Evolutionary conservation across 2,797 vertebrate species (phyloP), one percentile per base, ranked within the genome.

Genomic region (Lycodopsis pacificus): DNA sequence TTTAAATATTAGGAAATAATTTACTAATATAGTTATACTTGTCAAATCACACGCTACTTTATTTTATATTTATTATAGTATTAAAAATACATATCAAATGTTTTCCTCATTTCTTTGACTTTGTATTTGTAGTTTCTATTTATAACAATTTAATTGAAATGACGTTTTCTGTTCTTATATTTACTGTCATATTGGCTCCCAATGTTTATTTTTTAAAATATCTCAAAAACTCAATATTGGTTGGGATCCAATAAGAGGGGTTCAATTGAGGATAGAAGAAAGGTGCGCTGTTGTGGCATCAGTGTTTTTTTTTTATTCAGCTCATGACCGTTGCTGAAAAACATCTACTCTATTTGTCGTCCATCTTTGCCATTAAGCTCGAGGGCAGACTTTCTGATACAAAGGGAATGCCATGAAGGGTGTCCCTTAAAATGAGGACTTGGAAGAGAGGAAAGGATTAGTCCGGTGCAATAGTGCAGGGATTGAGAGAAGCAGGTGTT

Each of bases 401-500:
- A 74, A 62, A 38, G 30, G 46, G 61, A 75, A 79, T 68, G 56
- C 32, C 36, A 66, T 14, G 11, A 77, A 70, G 68, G 61, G 48
- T 67, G 40, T 70, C 54, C 66, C 8, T 77, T 64, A 83, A 79
- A 80, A 77, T 56, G 71, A 71, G 58, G 44, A 68, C 36, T 38
- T 63, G 66, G 71, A 77, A 12, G 30, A 61, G 61, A 56, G 71
- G 58, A 49, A 46, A 59, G 68, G 70, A 78, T 81, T 70, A 65
- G 56, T 63, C 51, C 49, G 76, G 70, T 32, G 32, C 79, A 66
- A 62, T 2, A 7, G 57, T 81, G 57, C 69, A 42, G 46, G 36
- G 71, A 80, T 59, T 25, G 71, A 77, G 69, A 78, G 84, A 84
- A 77, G 81, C 80, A 86, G 80, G 84, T 86, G 82, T 76, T 75